Evolutionary conservation across 2,888 invertebrate genomes (phyloP).

Genomic region (Griposia aprilina): DNA sequence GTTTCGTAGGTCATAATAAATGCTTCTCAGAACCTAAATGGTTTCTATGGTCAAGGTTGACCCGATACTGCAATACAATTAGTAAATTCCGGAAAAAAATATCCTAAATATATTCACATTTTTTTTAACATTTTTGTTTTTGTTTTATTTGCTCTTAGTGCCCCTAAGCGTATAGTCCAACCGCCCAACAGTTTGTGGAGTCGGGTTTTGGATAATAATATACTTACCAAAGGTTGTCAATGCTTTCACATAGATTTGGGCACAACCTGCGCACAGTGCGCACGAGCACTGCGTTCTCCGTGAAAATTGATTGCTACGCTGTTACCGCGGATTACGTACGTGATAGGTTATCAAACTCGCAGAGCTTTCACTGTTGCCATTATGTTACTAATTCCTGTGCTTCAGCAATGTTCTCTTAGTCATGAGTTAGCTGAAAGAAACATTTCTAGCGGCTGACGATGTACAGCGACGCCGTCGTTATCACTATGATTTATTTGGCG

Average conservation of each 20-base stretch:
- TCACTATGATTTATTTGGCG: too few species aligned
- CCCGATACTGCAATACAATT: too few species aligned
- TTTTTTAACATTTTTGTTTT: too few species aligned
- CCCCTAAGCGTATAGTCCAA: too few species aligned
- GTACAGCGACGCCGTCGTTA: neutral
- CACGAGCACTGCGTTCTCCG: constrained; percentile 33
- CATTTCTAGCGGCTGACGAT: neutral
- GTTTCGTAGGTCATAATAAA: too few species aligned
- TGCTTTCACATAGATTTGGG: constrained; percentile 30
- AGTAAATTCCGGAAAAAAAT: too few species aligned
- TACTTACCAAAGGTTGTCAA: neutral
- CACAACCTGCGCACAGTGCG: constrained; percentile 23
- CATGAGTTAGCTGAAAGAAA: neutral
- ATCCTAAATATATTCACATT: too few species aligned
- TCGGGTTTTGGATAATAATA: too few species aligned
- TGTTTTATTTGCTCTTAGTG: too few species aligned
- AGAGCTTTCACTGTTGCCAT: constrained; percentile 38
- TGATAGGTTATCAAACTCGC: constrained; percentile 53
- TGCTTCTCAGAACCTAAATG: too few species aligned
- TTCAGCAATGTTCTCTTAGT: neutral
- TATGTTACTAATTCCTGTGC: neutral
- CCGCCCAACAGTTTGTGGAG: neutral
- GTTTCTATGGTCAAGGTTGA: too few species aligned
- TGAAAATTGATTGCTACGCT: constrained; percentile 38
- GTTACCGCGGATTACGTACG: constrained; percentile 40